Evolutionary conservation across 2,888 invertebrate genomes (phyloP), one percentile per base, ranked within the genome.

Genomic region (Clepsis dumicolana): DNA sequence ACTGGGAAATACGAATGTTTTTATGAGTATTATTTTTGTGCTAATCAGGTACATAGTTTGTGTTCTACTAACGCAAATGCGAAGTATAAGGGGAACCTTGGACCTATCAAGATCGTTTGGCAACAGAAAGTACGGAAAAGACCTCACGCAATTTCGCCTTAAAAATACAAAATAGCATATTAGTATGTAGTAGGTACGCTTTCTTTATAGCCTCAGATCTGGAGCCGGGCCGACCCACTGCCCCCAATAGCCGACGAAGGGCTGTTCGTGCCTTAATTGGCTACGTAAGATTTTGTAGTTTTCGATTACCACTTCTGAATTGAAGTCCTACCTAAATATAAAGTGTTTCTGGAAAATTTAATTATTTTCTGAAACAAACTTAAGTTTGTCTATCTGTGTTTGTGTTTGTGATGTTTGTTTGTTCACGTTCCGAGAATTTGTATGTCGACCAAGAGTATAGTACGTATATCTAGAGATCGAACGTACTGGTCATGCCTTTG

Each of bases 141-240:
- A 41, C 62, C 80, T 77, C 85, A 84, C 84, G 86, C 85, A 82
- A 86, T 74, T 79, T 74, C 80, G 10, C 56, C 82, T 63, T 68
- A 64, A 68, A 67, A 64, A 68, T 67, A 59, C 68, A 68, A 63
- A 64, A 68, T 29, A 65, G 57, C 54, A 65, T 62, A 44, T n/a
- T n/a, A n/a, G n/a, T n/a, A n/a, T n/a, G n/a, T n/a, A n/a, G n/a
- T n/a, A n/a, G n/a, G 56, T 66, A 67, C 50, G 41, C 61, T 77
- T 78, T 78, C 77, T 79, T 82, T 77, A 81, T 84, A 81, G 78
- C 78, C 76, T 77, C 73, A 80, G 79, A 89, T 87, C 80, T 82
- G 77, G 77, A 64, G 74, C 74, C 89, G 89, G 90, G 73, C 74
- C 89, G 90, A 90, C 91, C 91, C 83, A 91, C 84, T 91, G 84